Conservation (phyloP, 2,113 vertebrate genomes). For the Chascanopsetta lugubris region DNA sequence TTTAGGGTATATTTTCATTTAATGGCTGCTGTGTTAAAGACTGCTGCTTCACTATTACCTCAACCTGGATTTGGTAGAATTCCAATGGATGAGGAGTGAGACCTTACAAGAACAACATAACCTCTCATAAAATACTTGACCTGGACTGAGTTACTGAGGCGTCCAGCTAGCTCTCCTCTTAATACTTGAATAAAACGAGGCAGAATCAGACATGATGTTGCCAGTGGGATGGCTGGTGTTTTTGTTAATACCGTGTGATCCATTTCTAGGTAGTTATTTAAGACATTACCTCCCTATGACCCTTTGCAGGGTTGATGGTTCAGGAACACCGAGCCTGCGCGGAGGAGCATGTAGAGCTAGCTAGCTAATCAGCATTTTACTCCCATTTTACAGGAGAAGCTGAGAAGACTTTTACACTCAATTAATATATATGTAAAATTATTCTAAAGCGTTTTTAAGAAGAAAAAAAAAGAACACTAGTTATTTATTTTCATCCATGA, state of each 20-base stretch:
- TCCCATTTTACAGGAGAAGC: slow-evolving; percentile 84
- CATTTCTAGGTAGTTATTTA: slow-evolving; percentile 71
- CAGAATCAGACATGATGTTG: slow-evolving; percentile 56
- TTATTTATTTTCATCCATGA: slow-evolving; percentile 83
- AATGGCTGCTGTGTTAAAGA: slow-evolving; percentile 44
- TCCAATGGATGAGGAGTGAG: slow-evolving; percentile 22
- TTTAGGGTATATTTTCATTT: slow-evolving; percentile 1
- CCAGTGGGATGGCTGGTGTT: slow-evolving; percentile 58
- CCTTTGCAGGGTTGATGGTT: slow-evolving; percentile 50
- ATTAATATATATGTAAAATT: slow-evolving; percentile 84
- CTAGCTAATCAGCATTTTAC: slow-evolving; percentile 78
- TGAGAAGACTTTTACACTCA: slow-evolving; percentile 74
- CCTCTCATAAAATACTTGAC: slow-evolving; percentile 49
- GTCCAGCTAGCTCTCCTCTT: slow-evolving; percentile 61
- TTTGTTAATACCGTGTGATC: slow-evolving; percentile 61
- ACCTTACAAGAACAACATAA: slow-evolving; percentile 9
- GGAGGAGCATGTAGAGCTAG: slow-evolving; percentile 75
- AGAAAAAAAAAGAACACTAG: slow-evolving; percentile 57
- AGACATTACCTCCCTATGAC: slow-evolving; percentile 65
- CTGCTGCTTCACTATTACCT: slow-evolving; percentile 39
- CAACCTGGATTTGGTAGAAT: slow-evolving; percentile 50
- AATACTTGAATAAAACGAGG: slow-evolving; percentile 68
- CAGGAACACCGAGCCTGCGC: slow-evolving; percentile 68
- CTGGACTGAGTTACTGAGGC: slow-evolving; percentile 45
- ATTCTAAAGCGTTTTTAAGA: slow-evolving; percentile 72